Evolutionary conservation across 2,113 vertebrate species (phyloP).

Genomic region (Heloderma charlesbogerti): DNA sequence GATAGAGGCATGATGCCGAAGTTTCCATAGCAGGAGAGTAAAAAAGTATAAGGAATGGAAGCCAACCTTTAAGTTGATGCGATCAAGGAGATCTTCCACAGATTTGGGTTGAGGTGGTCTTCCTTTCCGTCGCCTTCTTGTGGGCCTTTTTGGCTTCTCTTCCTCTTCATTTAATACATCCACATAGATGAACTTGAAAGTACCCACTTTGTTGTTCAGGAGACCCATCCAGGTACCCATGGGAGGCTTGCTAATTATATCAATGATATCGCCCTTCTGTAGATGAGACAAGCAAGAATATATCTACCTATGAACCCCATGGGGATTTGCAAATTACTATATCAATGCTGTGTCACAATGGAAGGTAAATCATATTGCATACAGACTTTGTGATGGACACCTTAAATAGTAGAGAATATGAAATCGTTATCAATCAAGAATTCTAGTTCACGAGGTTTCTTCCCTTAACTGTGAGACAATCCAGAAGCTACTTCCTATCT

Average conservation of each 20-base stretch:
- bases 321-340: not conserved
- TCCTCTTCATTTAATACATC: constrained; percentile 93
- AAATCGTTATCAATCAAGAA: not conserved
- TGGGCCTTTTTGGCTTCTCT: constrained; percentile 93
- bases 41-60: constrained; percentile 6
- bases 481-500: not conserved
- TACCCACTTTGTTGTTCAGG: constrained; percentile 97
- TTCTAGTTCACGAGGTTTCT: not conserved
- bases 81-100: constrained; percentile 95
- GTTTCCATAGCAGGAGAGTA: not conserved
- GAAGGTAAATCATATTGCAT: not conserved
- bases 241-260: constrained; percentile 99
- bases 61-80: constrained; percentile 94
- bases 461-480: not conserved
- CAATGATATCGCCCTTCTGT: constrained; percentile 97
- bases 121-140: constrained; percentile 89
- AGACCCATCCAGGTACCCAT: constrained; percentile 99
- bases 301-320: not conserved
- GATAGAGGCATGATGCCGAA: not conserved
- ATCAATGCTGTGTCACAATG: not conserved
- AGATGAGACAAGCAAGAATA: not conserved
- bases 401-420: not conserved
- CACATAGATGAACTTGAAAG: constrained; percentile 99
- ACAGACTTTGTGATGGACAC: not conserved
- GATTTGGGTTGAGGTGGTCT: constrained; percentile 93